Evolutionary conservation across 2,888 invertebrate species (phyloP).

Genomic region (Diplazon laetatorius): DNA sequence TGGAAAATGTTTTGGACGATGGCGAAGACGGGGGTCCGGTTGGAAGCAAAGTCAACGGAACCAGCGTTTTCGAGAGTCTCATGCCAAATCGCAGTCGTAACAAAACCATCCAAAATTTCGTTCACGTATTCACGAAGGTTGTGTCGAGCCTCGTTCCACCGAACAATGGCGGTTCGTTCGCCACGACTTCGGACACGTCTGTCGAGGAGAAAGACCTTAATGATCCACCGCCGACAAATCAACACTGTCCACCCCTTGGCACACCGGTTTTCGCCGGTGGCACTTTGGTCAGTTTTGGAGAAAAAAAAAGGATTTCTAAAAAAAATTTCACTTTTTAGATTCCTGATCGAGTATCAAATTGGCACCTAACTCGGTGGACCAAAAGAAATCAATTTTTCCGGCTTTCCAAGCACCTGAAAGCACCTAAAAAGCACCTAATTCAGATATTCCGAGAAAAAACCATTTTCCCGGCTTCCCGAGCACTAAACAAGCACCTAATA

Average conservation of each 20-base stretch:
- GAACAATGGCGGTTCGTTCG: constrained; percentile 17
- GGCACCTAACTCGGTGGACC: no score
- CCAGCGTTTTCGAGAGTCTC: constrained; percentile 48
- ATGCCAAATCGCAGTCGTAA: constrained; percentile 44
- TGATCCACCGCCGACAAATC: constrained; percentile 57
- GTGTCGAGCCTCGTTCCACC: constrained; percentile 61
- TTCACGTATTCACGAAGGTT: constrained; percentile 61
- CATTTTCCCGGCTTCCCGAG: no score
- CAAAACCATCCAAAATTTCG: constrained; percentile 58
- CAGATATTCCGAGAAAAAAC: no score
- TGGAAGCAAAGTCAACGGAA: background rate
- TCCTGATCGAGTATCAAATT: no score
- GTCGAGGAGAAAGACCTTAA: constrained; percentile 60
- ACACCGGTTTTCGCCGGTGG: constrained; percentile 67
- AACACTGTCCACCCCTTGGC: constrained; percentile 71
- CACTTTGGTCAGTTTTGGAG: constrained; percentile 65
- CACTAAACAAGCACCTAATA: no score
- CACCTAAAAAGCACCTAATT: no score
- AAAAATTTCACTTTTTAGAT: no score
- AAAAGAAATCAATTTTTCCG: no score
- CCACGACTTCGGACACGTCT: constrained; percentile 39
- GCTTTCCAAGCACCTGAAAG: no score
- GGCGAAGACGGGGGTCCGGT: background rate
- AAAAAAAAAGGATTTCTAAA: background rate
- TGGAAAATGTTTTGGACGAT: constrained; percentile 50